phyloP scores from a whole-genome alignment of 2,888 invertebrate genomes.

The Craniophora ligustri region DNA sequence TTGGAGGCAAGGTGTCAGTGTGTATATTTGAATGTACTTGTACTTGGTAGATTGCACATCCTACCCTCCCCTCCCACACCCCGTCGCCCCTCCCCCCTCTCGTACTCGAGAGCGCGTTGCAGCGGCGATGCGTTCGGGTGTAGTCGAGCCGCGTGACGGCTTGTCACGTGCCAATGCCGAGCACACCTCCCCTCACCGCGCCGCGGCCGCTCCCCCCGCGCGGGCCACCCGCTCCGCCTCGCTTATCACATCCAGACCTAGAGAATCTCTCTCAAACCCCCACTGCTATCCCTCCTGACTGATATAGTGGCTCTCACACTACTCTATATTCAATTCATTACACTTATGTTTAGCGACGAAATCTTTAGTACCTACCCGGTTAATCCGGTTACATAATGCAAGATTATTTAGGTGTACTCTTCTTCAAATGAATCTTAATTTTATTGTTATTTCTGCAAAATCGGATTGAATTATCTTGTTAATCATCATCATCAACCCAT shows the following conservation, averaged over 20 bases:
- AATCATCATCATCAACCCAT: no score
- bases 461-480: no score
- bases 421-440: no score
- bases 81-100: conserved; percentile 44
- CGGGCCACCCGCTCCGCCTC: conserved; percentile 38
- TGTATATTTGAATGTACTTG: conserved; percentile 5
- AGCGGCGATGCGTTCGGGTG: conserved; percentile 61
- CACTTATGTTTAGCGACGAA: no score
- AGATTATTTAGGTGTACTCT: no score
- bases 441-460: no score
- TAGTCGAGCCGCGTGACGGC: conserved; percentile 69
- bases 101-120: conserved; percentile 53
- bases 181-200: conserved; percentile 37
- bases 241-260: conserved; percentile 65
- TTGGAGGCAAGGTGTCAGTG: conserved; percentile 33
- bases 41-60: conserved; percentile 27
- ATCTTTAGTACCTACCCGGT: no score
- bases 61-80: conserved; percentile 39
- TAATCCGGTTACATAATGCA: no score
- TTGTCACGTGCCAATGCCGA: conserved; percentile 68
- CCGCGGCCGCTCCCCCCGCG: conserved; percentile 23
- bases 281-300: conserved; percentile 30
- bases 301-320: conserved; percentile 53
- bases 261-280: conserved; percentile 57
- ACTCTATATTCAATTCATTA: conserved; percentile 60